Evolutionary conservation across 2,797 vertebrate genomes (phyloP), one percentile per base, ranked within the genome.

Genomic region (Mormyrus proboscirostris): DNA sequence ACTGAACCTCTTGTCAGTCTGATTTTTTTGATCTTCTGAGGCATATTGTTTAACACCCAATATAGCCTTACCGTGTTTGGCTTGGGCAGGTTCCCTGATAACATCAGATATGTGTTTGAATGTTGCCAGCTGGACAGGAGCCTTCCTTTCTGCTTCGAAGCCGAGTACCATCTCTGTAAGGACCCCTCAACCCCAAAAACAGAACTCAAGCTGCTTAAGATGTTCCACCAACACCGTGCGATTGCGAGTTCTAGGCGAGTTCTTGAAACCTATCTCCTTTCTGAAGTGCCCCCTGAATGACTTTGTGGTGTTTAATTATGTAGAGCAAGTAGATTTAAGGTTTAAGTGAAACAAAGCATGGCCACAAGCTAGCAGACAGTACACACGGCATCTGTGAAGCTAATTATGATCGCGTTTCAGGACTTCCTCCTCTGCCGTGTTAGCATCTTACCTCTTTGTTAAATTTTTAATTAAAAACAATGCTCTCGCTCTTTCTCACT

Each of bases 301-400:
- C 59, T 69, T 41, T 89, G 88, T 29, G 53, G 41, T 55, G 49
- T 65, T 44, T 89, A 87, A 89, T 89, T 85, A 85, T 65, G 82
- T 85, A 89, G 82, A 85, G 38, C 38, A 59, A 59, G 82, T 62
- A 44, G 44, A 16, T 25, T 89, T 55, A 41, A 89, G n/a, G 79
- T 53, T 47, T 29, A 88, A 79, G 6, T 14, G n/a, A 29, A 55
- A 59, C 9, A 50, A 16, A 10, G 55, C 57, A 19, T 69, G 57
- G 44, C 55, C 47, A 51, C 19, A n/a, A 57, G 57, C 57, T 85
- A 12, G 41, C 50, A 57, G 59, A 89, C 57, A 22, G 55, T 4
- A 59, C 29, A 14, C 59, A n/a, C 19, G 10, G 29, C 14, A 2
- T 62, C 55, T 65, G 33, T 38, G 73, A 29, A 62, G 14, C 53